Conservation (phyloP, 2,888 invertebrate genomes). For the Ormyrus labotus region DNA sequence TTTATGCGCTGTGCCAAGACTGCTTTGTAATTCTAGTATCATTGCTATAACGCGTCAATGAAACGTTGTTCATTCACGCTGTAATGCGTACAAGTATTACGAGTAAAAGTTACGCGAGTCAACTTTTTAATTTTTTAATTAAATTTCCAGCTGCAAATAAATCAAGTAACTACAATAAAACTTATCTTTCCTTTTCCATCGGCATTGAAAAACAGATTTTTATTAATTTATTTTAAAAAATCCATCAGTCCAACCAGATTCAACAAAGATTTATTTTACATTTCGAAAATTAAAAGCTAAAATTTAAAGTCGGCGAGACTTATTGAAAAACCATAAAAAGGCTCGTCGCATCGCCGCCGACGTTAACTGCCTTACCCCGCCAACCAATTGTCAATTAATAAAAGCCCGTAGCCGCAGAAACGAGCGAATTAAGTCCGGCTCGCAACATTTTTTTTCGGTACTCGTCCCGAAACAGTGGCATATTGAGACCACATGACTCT, state of each 20-base stretch:
- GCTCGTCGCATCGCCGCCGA: not conserved
- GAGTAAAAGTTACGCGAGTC: not conserved
- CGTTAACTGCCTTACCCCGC: not conserved
- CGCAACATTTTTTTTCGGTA: not conserved
- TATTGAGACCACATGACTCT: conserved; percentile 23
- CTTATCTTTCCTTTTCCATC: too few relatives aligned
- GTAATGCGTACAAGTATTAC: not conserved
- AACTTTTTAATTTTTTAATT: too few relatives aligned
- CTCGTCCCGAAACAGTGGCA: conserved; percentile 3
- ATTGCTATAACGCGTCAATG: conserved; percentile 7
- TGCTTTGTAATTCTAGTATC: conserved; percentile 10
- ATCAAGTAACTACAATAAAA: too few relatives aligned
- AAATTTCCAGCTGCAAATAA: too few relatives aligned
- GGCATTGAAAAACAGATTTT: too few relatives aligned
- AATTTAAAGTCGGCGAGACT: too few relatives aligned
- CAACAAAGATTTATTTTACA: too few relatives aligned
- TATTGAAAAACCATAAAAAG: too few relatives aligned
- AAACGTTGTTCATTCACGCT: conserved; percentile 4
- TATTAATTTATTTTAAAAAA: too few relatives aligned
- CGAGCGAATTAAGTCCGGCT: conserved; percentile 30
- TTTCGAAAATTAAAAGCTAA: too few relatives aligned
- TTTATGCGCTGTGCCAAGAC: not conserved
- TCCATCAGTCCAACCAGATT: too few relatives aligned
- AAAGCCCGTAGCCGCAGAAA: not conserved
- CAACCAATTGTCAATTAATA: conserved; percentile 15